Conservation (phyloP, 2,888 invertebrate species). For the Lasius platythorax region DNA sequence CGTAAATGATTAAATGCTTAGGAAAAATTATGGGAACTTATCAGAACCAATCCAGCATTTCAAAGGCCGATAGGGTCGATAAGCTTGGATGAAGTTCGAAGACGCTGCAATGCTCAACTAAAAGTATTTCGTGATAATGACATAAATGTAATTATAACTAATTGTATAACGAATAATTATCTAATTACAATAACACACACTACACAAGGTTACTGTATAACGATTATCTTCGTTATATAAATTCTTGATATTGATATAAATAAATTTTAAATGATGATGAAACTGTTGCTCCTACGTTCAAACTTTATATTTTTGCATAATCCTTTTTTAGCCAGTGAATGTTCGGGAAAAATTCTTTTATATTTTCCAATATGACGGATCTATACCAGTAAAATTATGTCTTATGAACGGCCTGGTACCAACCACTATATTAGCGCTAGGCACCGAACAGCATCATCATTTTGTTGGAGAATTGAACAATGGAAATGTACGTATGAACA, state of each 20-base stretch:
- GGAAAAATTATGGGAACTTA: conserved; percentile 91
- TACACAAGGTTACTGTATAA: no score
- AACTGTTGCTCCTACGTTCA: background rate
- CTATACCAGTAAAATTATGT: conserved; percentile 82
- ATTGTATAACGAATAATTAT: background rate
- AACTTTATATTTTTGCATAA: conserved; percentile 12
- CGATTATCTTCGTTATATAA: background rate
- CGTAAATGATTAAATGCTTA: conserved; percentile 38
- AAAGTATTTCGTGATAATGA: conserved; percentile 68
- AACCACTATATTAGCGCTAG: conserved; percentile 85
- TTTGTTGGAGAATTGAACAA: conserved; percentile 80
- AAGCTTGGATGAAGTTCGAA: conserved; percentile 91
- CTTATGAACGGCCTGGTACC: conserved; percentile 86
- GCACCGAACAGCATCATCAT: conserved; percentile 86
- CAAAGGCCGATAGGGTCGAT: conserved; percentile 88
- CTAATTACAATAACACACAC: background rate
- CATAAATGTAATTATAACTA: conserved; percentile 65
- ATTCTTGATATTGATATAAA: background rate
- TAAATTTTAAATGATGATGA: background rate
- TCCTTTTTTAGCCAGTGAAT: conserved; percentile 54
- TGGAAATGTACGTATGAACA: conserved; percentile 79
- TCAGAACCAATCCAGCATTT: conserved; percentile 93
- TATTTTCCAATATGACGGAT: conserved; percentile 82
- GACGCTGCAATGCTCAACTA: conserved; percentile 82
- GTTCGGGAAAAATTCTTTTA: conserved; percentile 57